Evolutionary conservation across 1,140 invertebrate genomes (phyloP).

Genomic region (Lucilia sericata): DNA sequence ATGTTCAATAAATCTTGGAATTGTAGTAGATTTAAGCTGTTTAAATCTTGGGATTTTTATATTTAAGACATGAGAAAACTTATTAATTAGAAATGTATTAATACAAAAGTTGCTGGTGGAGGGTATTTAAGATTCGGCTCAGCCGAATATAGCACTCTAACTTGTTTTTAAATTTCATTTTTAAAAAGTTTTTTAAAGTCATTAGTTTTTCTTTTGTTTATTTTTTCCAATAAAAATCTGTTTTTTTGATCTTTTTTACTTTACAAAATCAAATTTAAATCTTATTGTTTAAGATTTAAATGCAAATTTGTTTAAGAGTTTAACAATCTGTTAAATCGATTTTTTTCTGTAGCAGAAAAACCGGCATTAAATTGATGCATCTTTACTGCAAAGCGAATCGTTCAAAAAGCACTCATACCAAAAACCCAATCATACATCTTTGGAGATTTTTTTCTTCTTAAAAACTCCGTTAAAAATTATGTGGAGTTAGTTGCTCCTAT

Average conservation of each 20-base stretch:
- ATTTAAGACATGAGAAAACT: too few relatives aligned
- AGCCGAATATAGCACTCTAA: too few relatives aligned
- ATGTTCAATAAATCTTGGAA: too few relatives aligned
- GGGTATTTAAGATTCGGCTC: too few relatives aligned
- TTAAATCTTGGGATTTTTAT: too few relatives aligned
- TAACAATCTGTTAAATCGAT: slow-evolving; percentile 17
- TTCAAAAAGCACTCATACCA: not conserved
- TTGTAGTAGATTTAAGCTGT: too few relatives aligned
- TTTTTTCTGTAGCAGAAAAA: not conserved
- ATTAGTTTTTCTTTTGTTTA: not conserved
- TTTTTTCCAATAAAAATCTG: not conserved
- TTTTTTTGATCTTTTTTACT: not conserved
- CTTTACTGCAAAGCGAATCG: not conserved
- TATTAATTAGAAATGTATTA: too few relatives aligned
- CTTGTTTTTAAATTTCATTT: not conserved
- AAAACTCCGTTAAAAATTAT: not conserved
- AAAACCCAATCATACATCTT: slow-evolving; percentile 5
- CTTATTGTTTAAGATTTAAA: slow-evolving; percentile 21
- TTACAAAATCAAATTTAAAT: not conserved
- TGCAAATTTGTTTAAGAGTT: slow-evolving; percentile 22
- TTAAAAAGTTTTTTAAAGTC: not conserved
- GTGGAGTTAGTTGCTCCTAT: not conserved
- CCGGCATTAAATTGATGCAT: slow-evolving; percentile 20
- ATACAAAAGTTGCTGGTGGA: too few relatives aligned
- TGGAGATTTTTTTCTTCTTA: not conserved